Conservation (phyloP, 2,797 vertebrate genomes). For the Simalia tracyae region DNA sequence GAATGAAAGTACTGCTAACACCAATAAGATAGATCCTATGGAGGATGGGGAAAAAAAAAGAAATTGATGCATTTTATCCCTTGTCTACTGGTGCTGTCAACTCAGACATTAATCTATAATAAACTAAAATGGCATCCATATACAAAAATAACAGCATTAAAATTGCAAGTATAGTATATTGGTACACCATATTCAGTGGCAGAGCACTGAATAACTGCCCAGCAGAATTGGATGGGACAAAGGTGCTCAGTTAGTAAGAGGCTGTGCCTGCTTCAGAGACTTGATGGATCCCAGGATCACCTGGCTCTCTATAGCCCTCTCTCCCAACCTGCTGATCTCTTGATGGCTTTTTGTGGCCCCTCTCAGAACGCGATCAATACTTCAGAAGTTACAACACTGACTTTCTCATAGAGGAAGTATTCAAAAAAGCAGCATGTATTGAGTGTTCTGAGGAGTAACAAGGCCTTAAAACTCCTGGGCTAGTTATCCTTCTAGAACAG, state of each 20-base stretch:
- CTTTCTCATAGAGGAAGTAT: too few species aligned
- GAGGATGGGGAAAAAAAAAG: too few species aligned
- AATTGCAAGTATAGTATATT: not conserved
- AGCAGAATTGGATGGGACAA: not conserved
- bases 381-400: not conserved
- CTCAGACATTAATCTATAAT: not conserved
- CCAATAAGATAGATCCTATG: not conserved
- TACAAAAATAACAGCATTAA: not conserved
- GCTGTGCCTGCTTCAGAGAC: not conserved
- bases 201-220: not conserved
- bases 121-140: not conserved
- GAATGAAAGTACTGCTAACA: not conserved
- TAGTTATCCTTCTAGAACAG: not conserved
- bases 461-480: not conserved
- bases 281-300: too few species aligned
- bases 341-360: not conserved
- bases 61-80: not conserved
- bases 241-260: not conserved
- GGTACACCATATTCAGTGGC: not conserved
- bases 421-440: not conserved
- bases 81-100: not conserved
- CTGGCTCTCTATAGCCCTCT: not conserved
- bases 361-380: not conserved
- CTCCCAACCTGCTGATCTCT: not conserved
- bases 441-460: not conserved